These are phyloP conservation scores for Graphium colonna DNA, from an alignment of 2,888 invertebrate species.

Conservation along the genomic window DNA sequence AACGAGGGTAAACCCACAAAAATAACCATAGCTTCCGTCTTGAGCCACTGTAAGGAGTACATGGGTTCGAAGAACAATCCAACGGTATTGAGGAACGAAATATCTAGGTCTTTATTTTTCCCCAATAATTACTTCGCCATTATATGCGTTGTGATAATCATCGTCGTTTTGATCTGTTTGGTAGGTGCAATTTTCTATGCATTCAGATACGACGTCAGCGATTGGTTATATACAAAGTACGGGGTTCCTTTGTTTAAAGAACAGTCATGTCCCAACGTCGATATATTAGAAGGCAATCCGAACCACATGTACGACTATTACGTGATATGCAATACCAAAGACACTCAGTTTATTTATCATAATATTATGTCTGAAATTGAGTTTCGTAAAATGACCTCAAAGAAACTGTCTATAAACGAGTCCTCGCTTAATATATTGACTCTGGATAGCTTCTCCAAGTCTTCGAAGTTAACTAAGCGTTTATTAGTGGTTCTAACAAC, in stretches of 20 bases:
- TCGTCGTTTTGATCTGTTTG: constrained; percentile 84
- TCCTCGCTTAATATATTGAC: constrained; percentile 82
- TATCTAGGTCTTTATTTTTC: constrained; percentile 81
- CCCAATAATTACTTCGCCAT: constrained; percentile 87
- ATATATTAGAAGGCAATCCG: constrained; percentile 83
- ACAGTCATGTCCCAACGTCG: constrained; percentile 80
- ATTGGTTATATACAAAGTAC: constrained; percentile 90
- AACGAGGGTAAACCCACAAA: constrained; percentile 73
- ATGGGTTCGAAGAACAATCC: constrained; percentile 75
- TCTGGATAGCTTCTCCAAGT: constrained; percentile 70
- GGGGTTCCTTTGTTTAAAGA: constrained; percentile 88
- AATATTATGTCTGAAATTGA: constrained; percentile 87
- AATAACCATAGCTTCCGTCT: constrained; percentile 76
- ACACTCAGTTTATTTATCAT: constrained; percentile 85
- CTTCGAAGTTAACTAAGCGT: constrained; percentile 72
- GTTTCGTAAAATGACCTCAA: constrained; percentile 83
- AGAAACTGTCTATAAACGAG: constrained; percentile 85
- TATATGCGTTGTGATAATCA: constrained; percentile 85
- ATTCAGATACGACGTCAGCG: constrained; percentile 87
- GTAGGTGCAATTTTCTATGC: constrained; percentile 86
- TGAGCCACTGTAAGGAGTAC: constrained; percentile 82
- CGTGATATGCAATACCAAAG: constrained; percentile 91
- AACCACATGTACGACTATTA: constrained; percentile 92
- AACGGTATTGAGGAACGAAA: constrained; percentile 69
- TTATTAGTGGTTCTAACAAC: constrained; percentile 82